Base-by-base conservation (phyloP, 2,113 vertebrate species). In the Morone saxatilis region DNA sequence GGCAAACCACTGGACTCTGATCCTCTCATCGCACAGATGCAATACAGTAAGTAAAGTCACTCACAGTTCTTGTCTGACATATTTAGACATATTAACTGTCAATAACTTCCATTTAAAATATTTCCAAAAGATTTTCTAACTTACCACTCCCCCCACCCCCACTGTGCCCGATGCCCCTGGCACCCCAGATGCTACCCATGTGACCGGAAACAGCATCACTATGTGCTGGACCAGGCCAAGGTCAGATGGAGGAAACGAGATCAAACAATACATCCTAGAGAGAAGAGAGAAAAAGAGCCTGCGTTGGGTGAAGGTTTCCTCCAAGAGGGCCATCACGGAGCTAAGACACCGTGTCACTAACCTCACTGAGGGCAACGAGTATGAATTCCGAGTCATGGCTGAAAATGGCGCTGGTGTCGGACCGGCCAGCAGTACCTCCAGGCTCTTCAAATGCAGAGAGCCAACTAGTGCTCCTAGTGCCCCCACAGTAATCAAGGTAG, bases 231-330 rank as follows among this genome's bases (percentile, higher is more conserved):
- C 96, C 80, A 96, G 98, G 86, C 98, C 98, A 75, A 95, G 95
- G 85, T 96, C 96, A 73, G 98, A 99, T 80, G 98, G 98, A 41
- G 98, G 98, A 88, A 99, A 96, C 8, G 98, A 99, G 91, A 99
- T 99, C 87, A 97, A 97, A 56, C 96, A 97, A 5, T 99, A 99
- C 80, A 98, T 99, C 90, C 95, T 99, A 41, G 98, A 99, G 93
- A 97, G 98, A 61, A 96, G 98, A 93, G 98, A 99, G 93, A 99
- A 99, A 94, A 99, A 99, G 94, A 99, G 98, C 80, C 95, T 98
- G 67, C 94, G 93, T 56, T 99, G 98, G 98, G 94, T 99, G 48
- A 99, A 98, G 94, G 98, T 99, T 60, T 96, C 95, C 71, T 98
- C 98, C 80, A 99, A 99, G 90, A 96, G 97, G 69, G 94, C 98